Percentiles rank a stretch among this genome's conserved stretches.
Conservation (phyloP, 1,140 invertebrate species). For the Mya arenaria region DNA sequence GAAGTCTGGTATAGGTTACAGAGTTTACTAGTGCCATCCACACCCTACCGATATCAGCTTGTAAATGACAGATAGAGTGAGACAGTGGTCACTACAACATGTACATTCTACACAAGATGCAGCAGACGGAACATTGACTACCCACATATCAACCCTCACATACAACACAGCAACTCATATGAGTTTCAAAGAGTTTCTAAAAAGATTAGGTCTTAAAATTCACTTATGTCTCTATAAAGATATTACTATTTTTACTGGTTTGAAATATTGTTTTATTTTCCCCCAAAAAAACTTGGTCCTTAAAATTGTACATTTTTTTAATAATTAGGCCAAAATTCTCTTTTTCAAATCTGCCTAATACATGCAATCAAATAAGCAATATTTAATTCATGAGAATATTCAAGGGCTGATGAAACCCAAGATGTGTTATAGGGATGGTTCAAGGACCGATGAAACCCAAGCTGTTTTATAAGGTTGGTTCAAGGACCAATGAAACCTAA, state of each 20-base stretch:
- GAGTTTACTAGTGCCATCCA: slow-evolving; percentile 53
- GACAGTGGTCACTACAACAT: slow-evolving; percentile 55
- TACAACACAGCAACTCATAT: background rate
- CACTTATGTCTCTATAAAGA: no score
- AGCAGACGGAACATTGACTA: slow-evolving; percentile 54
- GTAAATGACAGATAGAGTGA: slow-evolving; percentile 49
- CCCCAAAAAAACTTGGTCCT: background rate
- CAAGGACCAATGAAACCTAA: background rate
- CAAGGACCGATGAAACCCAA: background rate
- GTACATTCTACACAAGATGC: slow-evolving; percentile 52
- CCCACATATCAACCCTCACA: slow-evolving; percentile 37
- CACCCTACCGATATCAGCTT: slow-evolving; percentile 46
- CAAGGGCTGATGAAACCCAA: no score
- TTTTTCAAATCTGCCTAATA: background rate
- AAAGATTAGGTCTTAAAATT: no score
- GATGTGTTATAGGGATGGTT: background rate
- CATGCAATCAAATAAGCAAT: background rate
- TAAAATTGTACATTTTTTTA: background rate
- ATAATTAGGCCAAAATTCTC: background rate
- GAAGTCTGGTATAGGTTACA: background rate
- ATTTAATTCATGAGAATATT: background rate
- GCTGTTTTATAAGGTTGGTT: background rate
- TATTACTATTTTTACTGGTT: background rate
- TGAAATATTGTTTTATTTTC: background rate
- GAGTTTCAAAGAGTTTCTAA: background rate